These are phyloP conservation scores for Drosophila kokeensis DNA, from an alignment of 2,888 invertebrate species.

Conservation along the genomic window DNA sequence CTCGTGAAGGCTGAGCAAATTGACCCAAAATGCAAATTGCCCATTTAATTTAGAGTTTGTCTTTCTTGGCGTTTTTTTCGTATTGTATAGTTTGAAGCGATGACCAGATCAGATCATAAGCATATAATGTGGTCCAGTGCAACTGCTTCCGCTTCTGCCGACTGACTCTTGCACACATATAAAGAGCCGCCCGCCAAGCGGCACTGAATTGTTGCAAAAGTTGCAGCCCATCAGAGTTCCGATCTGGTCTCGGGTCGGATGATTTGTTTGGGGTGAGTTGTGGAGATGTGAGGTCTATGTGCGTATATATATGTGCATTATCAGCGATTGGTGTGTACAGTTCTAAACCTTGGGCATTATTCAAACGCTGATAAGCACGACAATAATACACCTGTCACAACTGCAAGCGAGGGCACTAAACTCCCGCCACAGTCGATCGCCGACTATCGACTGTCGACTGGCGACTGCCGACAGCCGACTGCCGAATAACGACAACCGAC, in stretches of 20 bases:
- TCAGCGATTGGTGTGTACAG: neutral
- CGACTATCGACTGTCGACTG: neutral
- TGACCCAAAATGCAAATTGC: constrained; percentile 82
- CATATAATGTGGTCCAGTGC: constrained; percentile 17
- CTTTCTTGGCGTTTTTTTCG: constrained; percentile 16
- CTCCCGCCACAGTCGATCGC: neutral
- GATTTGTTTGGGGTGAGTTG: constrained; percentile 9
- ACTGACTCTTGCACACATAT: constrained; percentile 1
- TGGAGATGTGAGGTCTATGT: neutral
- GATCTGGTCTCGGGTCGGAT: neutral
- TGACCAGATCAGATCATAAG: neutral
- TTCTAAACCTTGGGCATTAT: constrained; percentile 20
- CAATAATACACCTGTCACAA: constrained; percentile 29
- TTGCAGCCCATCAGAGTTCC: constrained; percentile 10
- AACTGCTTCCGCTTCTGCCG: constrained; percentile 45
- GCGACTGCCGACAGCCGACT: constrained; percentile 7
- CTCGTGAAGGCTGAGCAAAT: constrained; percentile 26
- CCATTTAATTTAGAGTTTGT: constrained; percentile 2
- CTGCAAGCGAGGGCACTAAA: neutral
- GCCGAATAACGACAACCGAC: neutral
- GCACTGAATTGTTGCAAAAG: neutral
- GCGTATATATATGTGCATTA: neutral
- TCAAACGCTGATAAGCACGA: constrained; percentile 27
- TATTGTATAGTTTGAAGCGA: constrained; percentile 3
- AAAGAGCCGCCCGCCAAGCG: neutral